Evolutionary conservation across 2,888 invertebrate species (phyloP).

Genomic region (Drosophila testacea): DNA sequence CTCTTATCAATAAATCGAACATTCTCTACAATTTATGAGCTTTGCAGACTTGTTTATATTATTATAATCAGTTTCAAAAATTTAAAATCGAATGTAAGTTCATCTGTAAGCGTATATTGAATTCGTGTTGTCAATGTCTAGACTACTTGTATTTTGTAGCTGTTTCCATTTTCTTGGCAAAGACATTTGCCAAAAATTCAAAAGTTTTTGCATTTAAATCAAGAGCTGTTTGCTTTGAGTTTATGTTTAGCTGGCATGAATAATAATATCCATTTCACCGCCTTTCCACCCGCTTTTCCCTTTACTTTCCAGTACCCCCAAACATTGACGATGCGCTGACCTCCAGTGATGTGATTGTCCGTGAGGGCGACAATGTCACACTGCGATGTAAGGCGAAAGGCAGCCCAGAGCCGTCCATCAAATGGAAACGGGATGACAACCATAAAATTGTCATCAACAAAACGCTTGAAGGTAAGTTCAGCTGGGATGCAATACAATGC

Average conservation of each 20-base stretch:
- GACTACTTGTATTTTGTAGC: conserved; percentile 4
- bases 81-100: not conserved
- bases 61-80: too few species aligned
- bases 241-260: conserved; percentile 53
- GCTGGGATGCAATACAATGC: conserved; percentile 8
- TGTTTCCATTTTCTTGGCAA: conserved; percentile 57
- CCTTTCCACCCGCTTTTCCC: conserved; percentile 76
- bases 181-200: conserved; percentile 54
- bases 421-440: conserved; percentile 96
- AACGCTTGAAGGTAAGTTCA: conserved; percentile 89
- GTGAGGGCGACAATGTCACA: conserved; percentile 95
- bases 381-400: conserved; percentile 95
- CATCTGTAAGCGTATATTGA: conserved; percentile 11
- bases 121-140: conserved; percentile 13
- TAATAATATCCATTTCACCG: conserved; percentile 43
- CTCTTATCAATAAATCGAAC: too few species aligned
- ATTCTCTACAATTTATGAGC: too few species aligned
- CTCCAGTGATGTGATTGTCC: conserved; percentile 95
- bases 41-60: too few species aligned
- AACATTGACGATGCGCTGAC: conserved; percentile 96
- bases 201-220: conserved; percentile 73
- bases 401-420: conserved; percentile 94
- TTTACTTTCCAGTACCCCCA: conserved; percentile 90
- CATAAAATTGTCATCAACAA: conserved; percentile 94
- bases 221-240: conserved; percentile 44